phyloP scores from a whole-genome alignment of 1,140 invertebrate species.

The Contarinia nasturtii region DNA sequence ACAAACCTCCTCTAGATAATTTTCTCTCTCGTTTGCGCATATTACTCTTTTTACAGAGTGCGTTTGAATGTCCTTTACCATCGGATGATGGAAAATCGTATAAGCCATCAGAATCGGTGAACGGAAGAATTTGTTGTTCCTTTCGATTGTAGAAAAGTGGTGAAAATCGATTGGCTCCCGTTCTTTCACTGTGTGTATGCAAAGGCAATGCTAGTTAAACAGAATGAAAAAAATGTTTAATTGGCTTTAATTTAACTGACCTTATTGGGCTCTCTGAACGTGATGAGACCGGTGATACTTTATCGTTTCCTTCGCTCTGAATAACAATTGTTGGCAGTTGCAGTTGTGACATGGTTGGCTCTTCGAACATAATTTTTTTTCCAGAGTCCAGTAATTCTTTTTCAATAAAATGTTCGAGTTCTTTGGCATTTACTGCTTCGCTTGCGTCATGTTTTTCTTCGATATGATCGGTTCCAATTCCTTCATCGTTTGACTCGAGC shows the following conservation, averaged over 20 bases:
- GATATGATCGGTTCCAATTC: constrained; percentile 41
- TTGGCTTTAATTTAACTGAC: background rate
- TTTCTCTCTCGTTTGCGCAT: constrained; percentile 28
- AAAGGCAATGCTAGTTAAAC: background rate
- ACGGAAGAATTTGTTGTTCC: constrained; percentile 32
- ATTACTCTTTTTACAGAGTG: constrained; percentile 28
- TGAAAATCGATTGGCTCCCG: constrained; percentile 39
- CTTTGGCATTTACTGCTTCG: constrained; percentile 39
- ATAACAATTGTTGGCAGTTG: constrained; percentile 41
- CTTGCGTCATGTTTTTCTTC: constrained; percentile 43
- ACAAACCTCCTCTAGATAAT: constrained; percentile 17
- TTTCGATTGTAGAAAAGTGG: constrained; percentile 45
- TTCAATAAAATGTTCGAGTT: constrained; percentile 37
- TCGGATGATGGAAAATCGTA: constrained; percentile 60
- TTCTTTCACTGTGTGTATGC: constrained; percentile 32
- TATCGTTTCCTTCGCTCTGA: constrained; percentile 27
- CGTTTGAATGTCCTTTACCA: constrained; percentile 25
- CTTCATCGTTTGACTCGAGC: constrained; percentile 49
- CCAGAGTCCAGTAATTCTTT: constrained; percentile 20
- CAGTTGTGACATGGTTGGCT: constrained; percentile 24
- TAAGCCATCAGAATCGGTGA: constrained; percentile 54
- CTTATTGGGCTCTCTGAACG: constrained; percentile 53
- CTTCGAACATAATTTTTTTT: constrained; percentile 11
- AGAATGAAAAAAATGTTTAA: background rate
- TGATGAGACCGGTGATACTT: constrained; percentile 49